Percentiles rank a stretch among this genome's conserved stretches.
These are phyloP conservation scores for Aphidius colemani DNA, from an alignment of 2,888 invertebrate genomes.

Conservation along the genomic window DNA sequence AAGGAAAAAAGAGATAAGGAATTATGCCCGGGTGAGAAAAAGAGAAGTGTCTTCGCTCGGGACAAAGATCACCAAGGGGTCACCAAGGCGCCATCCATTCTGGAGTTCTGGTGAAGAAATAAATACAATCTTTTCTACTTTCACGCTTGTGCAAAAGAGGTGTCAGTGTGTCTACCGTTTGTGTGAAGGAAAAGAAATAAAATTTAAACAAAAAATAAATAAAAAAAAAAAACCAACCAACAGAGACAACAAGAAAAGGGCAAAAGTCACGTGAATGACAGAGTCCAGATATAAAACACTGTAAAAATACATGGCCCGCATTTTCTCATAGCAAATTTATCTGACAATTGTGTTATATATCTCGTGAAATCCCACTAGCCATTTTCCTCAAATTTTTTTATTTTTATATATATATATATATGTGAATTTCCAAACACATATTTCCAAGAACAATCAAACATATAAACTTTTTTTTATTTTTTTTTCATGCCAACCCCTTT, in stretches of 20 bases:
- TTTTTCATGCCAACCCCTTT: constrained; percentile 5
- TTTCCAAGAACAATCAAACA: background rate
- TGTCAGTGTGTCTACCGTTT: constrained; percentile 26
- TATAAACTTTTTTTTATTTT: background rate
- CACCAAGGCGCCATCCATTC: constrained; percentile 40
- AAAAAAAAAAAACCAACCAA: constrained; percentile 1
- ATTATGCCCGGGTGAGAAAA: constrained; percentile 63
- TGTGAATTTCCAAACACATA: constrained; percentile 32
- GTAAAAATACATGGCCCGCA: constrained; percentile 42
- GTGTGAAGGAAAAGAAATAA: constrained; percentile 21
- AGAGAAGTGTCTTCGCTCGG: constrained; percentile 62
- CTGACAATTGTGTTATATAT: constrained; percentile 41
- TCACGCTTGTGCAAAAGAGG: constrained; percentile 27
- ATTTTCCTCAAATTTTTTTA: constrained; percentile 44
- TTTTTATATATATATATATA: too few relatives aligned
- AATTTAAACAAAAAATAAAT: constrained; percentile 17
- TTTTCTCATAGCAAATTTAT: constrained; percentile 49
- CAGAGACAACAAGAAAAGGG: constrained; percentile 27
- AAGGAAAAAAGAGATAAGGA: constrained; percentile 63
- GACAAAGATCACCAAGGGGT: constrained; percentile 42
- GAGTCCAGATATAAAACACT: constrained; percentile 32
- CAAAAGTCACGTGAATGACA: constrained; percentile 35
- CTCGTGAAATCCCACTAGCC: constrained; percentile 44
- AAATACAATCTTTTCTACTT: constrained; percentile 50
- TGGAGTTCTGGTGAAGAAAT: constrained; percentile 47